Evolutionary conservation across 2,888 invertebrate genomes (phyloP).

Genomic region (Melanargia galathea): DNA sequence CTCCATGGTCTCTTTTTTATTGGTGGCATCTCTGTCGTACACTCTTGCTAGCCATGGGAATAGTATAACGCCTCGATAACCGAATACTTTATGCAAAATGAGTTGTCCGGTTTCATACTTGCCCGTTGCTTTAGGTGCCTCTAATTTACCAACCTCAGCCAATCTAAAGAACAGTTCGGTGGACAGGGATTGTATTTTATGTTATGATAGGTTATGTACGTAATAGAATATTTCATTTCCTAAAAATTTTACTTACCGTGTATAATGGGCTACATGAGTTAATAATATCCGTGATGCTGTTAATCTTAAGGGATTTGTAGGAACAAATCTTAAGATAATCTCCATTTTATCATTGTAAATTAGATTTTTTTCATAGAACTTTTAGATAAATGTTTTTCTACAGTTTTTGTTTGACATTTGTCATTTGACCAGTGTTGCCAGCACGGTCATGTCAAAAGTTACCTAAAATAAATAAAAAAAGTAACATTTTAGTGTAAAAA

Average conservation of each 20-base stretch:
- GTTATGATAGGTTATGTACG: slow-evolving; percentile 68
- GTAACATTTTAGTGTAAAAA: no score
- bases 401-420: slow-evolving; percentile 63
- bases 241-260: slow-evolving; percentile 57
- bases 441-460: no score
- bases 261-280: slow-evolving; percentile 73
- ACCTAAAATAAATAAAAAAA: no score
- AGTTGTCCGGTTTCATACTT: slow-evolving; percentile 98
- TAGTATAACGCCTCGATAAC: slow-evolving; percentile 97
- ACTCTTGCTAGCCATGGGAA: slow-evolving; percentile 98
- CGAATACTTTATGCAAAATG: slow-evolving; percentile 97
- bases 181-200: slow-evolving; percentile 21
- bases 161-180: slow-evolving; percentile 82
- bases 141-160: slow-evolving; percentile 96
- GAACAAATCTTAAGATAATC: slow-evolving; percentile 74
- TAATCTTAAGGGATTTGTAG: slow-evolving; percentile 63
- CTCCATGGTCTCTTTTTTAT: slow-evolving; percentile 82
- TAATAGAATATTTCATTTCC: slow-evolving; percentile 45
- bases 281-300: slow-evolving; percentile 67
- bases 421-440: no score
- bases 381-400: slow-evolving; percentile 40
- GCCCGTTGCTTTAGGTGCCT: slow-evolving; percentile 91
- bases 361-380: slow-evolving; percentile 55
- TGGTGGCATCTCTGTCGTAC: slow-evolving; percentile 94
- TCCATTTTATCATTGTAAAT: slow-evolving; percentile 80